Base-by-base conservation (phyloP, 2,888 invertebrate species). In the Priocnemis perturbator region DNA sequence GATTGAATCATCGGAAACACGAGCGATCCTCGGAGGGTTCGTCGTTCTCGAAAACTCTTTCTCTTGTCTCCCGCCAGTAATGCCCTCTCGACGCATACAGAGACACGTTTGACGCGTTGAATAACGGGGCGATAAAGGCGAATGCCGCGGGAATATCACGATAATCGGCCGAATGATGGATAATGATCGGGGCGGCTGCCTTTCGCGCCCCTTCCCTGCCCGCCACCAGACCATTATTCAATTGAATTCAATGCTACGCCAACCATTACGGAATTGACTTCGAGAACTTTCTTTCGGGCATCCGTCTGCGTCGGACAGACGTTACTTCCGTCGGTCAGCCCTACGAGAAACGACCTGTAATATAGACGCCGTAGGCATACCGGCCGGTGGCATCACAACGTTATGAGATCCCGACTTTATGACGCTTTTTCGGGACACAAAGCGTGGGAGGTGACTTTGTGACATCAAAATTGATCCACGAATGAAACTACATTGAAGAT, bases 231-330 rank as follows among this genome's bases (percentile, higher is more conserved):
- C 83, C 81, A 88, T 89, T 88, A 88, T 88, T 88, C 89, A 89
- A 89, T 89, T 89, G 88, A 88, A 89, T 89, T 88, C 88, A 89
- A 89, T 89, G 87, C 84, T 88, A 87, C 84, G 77, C 76, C 81
- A 82, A 84, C 86, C 82, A 89, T 88, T 88, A 87, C 86, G 87
- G 86, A 88, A 88, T 89, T 88, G 87, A 85, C 85, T 84, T 85
- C 87, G 87, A 87, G 87, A 89, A 88, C 89, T 89, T 89, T 89
- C 88, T 89, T 88, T 88, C 85, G 86, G 86, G 79, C 86, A 84
- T 84, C 80, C 85, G 82, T 85, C 85, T 82, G 50, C 85, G 81
- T 74, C 78, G 81, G 76, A 79, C 78, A 82, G 81, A 81, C 83
- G 73, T 63, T 82, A 80, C 81, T 84, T 82, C 83, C 81, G 80